These are phyloP conservation scores for Cassiopea andromeda DNA, from an alignment of 30 jellyfish, hydroid and myxozoan genomes.

Conservation along the genomic window DNA sequence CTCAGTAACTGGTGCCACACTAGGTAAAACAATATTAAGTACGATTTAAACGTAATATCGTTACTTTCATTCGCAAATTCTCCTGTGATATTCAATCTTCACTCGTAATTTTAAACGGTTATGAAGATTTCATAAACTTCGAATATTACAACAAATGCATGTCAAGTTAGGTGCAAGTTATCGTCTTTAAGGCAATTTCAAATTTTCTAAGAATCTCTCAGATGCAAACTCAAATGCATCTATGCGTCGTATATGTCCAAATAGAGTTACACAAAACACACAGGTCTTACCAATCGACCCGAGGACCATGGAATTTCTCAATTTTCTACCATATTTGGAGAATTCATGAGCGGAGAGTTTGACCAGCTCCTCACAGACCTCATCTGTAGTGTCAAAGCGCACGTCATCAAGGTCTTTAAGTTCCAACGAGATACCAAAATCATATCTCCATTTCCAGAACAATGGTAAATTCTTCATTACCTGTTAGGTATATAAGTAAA, in stretches of 20 bases:
- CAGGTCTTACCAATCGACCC: constrained; percentile 15
- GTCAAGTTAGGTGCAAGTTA: too few species aligned
- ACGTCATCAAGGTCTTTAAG: background rate
- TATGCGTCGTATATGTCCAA: background rate
- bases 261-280: constrained; percentile 21
- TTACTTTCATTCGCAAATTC: too few species aligned
- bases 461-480: background rate
- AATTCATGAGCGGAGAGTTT: constrained; percentile 32
- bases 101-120: too few species aligned
- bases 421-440: background rate
- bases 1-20: too few species aligned
- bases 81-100: too few species aligned
- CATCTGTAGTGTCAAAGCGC: constrained; percentile 9
- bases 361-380: constrained; percentile 38
- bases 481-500: background rate
- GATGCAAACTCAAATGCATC: constrained; percentile 37
- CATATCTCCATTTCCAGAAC: constrained; percentile 54
- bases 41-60: too few species aligned
- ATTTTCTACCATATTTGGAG: background rate
- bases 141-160: too few species aligned
- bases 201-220: constrained; percentile 41
- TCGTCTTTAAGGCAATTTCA: background rate
- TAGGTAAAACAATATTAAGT: too few species aligned
- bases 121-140: too few species aligned
- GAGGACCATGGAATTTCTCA: background rate